phyloP scores from a whole-genome alignment of 2,113 vertebrate species.

The Albula glossodonta region DNA sequence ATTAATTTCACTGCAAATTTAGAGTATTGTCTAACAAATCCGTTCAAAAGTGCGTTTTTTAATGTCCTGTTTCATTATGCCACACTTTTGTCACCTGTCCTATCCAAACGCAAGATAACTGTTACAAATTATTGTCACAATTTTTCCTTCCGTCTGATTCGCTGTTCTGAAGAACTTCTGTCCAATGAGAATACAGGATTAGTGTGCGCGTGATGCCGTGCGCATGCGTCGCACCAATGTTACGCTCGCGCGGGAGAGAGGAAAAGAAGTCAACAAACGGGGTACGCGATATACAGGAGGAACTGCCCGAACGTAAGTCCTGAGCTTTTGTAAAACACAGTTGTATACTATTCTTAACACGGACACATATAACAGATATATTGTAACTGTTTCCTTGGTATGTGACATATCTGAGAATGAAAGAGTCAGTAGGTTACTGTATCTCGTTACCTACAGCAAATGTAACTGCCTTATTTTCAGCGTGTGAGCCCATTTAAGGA shows the following conservation, averaged over 20 bases:
- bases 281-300: neutral
- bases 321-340: neutral
- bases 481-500: neutral
- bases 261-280: slow-evolving; percentile 40
- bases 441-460: neutral
- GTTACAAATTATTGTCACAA: neutral
- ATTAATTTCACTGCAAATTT: no score
- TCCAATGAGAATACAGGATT: slow-evolving; percentile 50
- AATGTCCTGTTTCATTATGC: neutral
- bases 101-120: neutral
- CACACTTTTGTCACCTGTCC: neutral
- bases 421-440: neutral
- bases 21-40: neutral
- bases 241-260: slow-evolving; percentile 57
- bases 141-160: neutral
- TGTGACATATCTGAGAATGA: neutral
- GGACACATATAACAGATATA: neutral
- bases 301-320: neutral
- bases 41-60: neutral
- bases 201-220: neutral
- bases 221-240: slow-evolving; percentile 53
- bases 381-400: neutral
- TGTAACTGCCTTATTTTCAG: neutral
- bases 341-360: neutral
- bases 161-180: slow-evolving; percentile 52